phyloP scores from a whole-genome alignment of 2,888 invertebrate species.

The Drosophila nr. perissopoda region DNA sequence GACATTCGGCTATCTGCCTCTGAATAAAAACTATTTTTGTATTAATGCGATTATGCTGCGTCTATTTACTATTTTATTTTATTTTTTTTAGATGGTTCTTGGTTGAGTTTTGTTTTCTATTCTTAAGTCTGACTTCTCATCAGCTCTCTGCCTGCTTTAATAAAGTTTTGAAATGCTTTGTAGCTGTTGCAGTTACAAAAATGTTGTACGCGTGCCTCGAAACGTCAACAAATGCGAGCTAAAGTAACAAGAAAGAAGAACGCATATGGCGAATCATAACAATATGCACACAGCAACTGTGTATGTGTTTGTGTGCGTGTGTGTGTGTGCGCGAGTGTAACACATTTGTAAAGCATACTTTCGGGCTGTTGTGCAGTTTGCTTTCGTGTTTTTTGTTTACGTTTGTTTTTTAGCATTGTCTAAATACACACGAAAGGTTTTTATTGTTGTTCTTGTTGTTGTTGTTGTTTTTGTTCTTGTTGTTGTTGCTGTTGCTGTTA shows the following conservation, averaged over 20 bases:
- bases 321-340: conserved; percentile 17
- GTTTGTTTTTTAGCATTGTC: conserved; percentile 66
- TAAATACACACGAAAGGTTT: conserved; percentile 44
- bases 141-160: not conserved
- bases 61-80: not conserved
- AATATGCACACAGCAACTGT: not conserved
- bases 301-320: not conserved
- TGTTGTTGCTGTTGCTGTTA: not conserved
- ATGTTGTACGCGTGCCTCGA: conserved; percentile 28
- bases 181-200: conserved; percentile 26
- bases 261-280: conserved; percentile 41
- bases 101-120: not conserved
- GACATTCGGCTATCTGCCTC: too few relatives aligned
- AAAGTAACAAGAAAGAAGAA: conserved; percentile 45
- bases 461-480: not conserved
- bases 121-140: not conserved
- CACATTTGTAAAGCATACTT: conserved; percentile 71
- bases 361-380: conserved; percentile 54
- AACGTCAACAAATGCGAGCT: conserved; percentile 51
- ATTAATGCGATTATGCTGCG: not conserved
- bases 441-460: not conserved
- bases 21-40: not conserved
- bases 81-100: too few relatives aligned
- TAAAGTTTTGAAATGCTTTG: not conserved
- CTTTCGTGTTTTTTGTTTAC: conserved; percentile 64